A percentile compares a stretch with the other conserved stretches of the same genome.
Conservation (phyloP, 2,888 invertebrate genomes). For the Scaptomyza parva region DNA sequence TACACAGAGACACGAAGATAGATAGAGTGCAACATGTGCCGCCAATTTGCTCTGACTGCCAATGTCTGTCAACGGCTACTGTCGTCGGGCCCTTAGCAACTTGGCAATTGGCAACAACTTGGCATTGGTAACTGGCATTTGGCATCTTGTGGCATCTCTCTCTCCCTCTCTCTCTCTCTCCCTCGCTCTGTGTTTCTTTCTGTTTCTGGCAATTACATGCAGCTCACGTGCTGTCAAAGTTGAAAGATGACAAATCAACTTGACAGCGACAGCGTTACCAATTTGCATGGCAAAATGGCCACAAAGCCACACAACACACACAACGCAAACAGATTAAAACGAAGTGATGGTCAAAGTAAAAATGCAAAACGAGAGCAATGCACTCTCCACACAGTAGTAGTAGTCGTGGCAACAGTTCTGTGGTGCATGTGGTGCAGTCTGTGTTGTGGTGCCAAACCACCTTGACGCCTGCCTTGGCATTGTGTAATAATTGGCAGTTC, state of each 20-base stretch:
- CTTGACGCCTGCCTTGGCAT: constrained; percentile 74
- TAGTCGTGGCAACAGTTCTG: constrained; percentile 17
- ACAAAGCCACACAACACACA: constrained; percentile 44
- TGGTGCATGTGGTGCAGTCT: constrained; percentile 16
- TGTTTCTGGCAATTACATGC: constrained; percentile 79
- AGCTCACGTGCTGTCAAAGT: constrained; percentile 79
- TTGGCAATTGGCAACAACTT: constrained; percentile 25
- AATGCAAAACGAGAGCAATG: constrained; percentile 62
- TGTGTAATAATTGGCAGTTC: constrained; percentile 80
- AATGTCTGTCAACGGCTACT: constrained; percentile 67
- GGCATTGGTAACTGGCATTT: constrained; percentile 32
- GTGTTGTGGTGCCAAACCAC: constrained; percentile 44
- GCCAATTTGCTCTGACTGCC: constrained; percentile 75
- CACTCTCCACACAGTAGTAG: constrained; percentile 27
- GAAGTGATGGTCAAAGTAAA: constrained; percentile 49
- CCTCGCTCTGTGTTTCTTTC: too few species aligned
- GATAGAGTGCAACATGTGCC: constrained; percentile 54
- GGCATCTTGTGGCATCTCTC: constrained; percentile 34
- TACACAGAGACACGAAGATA: neutral
- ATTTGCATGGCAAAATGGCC: constrained; percentile 76
- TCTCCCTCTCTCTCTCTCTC: too few species aligned
- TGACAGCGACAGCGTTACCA: constrained; percentile 69
- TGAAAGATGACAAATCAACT: constrained; percentile 79
- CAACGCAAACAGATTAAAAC: constrained; percentile 45
- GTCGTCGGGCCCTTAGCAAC: constrained; percentile 58